These are phyloP conservation scores for Elysia chlorotica DNA, from an alignment of 1,140 invertebrate genomes.

Conservation along the genomic window DNA sequence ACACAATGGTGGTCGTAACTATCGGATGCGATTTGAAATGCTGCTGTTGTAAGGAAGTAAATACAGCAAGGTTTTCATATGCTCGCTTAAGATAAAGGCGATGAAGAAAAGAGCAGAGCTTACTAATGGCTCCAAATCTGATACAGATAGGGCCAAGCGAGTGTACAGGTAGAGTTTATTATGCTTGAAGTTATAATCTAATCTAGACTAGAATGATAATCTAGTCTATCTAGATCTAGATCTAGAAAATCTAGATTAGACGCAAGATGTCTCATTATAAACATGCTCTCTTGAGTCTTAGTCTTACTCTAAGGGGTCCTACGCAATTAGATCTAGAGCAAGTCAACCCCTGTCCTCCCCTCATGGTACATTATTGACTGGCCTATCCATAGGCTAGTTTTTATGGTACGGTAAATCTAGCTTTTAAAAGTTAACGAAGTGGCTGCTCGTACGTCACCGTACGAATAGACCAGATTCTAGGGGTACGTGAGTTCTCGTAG, in stretches of 20 bases:
- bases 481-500: no score
- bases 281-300: not conserved
- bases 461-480: no score
- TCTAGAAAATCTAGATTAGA: not conserved
- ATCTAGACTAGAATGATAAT: not conserved
- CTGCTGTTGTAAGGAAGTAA: not conserved
- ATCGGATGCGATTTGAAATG: not conserved
- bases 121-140: conserved; percentile 27
- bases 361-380: no score
- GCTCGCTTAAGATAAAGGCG: conserved; percentile 22
- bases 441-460: no score
- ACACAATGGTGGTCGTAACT: conserved; percentile 8
- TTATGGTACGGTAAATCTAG: no score
- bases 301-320: no score
- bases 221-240: not conserved
- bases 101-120: conserved; percentile 30
- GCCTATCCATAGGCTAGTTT: no score
- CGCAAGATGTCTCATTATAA: not conserved
- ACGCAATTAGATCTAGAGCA: no score
- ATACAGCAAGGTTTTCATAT: not conserved
- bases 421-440: no score
- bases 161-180: conserved; percentile 26
- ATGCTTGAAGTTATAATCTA: not conserved
- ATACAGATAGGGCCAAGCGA: conserved; percentile 29
- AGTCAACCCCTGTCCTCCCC: no score